Percentiles rank a stretch among this genome's conserved stretches.
These are phyloP conservation scores for Eupithecia insigniata DNA, from an alignment of 2,888 invertebrate genomes.

Conservation along the genomic window DNA sequence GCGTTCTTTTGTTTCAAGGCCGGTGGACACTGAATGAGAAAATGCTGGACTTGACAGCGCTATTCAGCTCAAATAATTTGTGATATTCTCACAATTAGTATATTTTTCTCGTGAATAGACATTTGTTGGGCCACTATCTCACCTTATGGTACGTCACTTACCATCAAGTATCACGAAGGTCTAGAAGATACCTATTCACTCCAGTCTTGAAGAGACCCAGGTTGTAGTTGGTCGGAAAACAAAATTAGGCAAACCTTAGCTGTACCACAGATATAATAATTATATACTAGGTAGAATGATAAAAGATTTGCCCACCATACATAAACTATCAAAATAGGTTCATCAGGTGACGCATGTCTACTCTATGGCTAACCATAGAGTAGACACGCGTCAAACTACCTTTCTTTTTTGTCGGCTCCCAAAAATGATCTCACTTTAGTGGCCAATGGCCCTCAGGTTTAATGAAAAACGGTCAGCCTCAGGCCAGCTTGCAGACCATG, in stretches of 20 bases:
- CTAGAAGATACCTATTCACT: too few relatives aligned
- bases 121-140: neutral
- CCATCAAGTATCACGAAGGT: too few relatives aligned
- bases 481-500: neutral
- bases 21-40: neutral
- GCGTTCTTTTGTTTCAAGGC: conserved; percentile 48
- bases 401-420: neutral
- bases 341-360: too few relatives aligned
- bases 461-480: conserved; percentile 8
- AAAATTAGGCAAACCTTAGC: too few relatives aligned
- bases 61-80: neutral
- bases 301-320: too few relatives aligned
- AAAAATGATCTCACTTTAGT: neutral
- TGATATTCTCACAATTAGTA: neutral
- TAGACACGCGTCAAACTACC: neutral
- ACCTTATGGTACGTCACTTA: too few relatives aligned
- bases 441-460: neutral
- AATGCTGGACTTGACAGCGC: neutral
- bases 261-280: too few relatives aligned
- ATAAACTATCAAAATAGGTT: too few relatives aligned
- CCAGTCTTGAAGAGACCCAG: too few relatives aligned
- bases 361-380: too few relatives aligned
- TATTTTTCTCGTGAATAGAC: neutral
- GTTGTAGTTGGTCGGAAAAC: neutral
- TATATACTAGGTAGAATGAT: too few relatives aligned